Conservation (phyloP, 2,888 invertebrate species). For the Plagodis pulveraria region DNA sequence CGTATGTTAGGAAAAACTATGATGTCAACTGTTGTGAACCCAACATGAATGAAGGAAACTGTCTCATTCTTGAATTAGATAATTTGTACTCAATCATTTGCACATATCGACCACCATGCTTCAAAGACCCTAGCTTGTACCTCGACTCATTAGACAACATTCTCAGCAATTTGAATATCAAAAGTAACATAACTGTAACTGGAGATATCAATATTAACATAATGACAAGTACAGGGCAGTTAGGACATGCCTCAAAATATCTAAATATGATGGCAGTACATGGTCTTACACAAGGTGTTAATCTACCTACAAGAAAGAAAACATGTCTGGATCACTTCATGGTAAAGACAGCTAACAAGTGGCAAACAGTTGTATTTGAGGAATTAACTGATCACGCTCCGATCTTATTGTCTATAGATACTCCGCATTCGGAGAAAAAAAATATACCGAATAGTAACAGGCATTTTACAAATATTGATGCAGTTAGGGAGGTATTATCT, state of each 20-base stretch:
- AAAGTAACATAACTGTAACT: neutral
- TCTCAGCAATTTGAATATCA: neutral
- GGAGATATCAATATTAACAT: constrained; percentile 1
- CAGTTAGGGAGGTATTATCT: neutral
- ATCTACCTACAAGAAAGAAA: neutral
- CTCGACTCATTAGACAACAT: neutral
- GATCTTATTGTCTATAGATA: neutral
- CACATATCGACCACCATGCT: neutral
- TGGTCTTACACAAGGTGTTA: neutral
- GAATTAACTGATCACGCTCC: constrained; percentile 2
- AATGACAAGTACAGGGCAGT: neutral
- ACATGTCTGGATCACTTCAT: neutral
- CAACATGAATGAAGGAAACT: neutral
- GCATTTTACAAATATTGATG: neutral
- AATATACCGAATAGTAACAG: neutral
- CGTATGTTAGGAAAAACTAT: neutral
- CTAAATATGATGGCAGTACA: neutral
- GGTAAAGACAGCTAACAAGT: neutral
- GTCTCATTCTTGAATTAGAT: neutral
- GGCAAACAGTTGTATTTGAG: constrained; percentile 2
- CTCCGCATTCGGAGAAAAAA: neutral
- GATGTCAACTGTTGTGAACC: neutral
- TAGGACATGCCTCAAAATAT: neutral
- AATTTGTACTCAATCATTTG: constrained; percentile 2
- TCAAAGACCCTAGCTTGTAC: neutral